Conservation (phyloP, 2,888 invertebrate genomes). For the Chrysodeixis includens region DNA sequence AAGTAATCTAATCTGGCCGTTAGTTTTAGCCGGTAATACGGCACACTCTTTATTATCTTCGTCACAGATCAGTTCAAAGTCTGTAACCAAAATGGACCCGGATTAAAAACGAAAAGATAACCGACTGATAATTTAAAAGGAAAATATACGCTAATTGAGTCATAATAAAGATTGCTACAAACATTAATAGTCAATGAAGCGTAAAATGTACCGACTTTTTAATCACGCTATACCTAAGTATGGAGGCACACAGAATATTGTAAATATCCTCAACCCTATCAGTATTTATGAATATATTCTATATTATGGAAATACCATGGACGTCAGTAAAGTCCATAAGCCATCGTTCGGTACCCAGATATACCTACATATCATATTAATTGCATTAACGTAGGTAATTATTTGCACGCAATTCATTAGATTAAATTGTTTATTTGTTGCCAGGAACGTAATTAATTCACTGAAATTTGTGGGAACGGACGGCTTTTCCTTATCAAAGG, state of each 20-base stretch:
- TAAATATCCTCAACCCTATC: slow-evolving; percentile 50
- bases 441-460: slow-evolving; percentile 24
- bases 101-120: too few relatives aligned
- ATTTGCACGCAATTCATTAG: slow-evolving; percentile 22
- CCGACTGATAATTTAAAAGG: too few relatives aligned
- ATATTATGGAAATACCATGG: slow-evolving; percentile 56
- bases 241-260: slow-evolving; percentile 19
- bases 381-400: slow-evolving; percentile 23
- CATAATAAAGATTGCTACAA: too few relatives aligned
- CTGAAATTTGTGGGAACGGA: slow-evolving; percentile 25
- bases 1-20: too few relatives aligned
- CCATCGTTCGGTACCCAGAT: slow-evolving; percentile 12
- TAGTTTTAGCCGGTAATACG: too few relatives aligned
- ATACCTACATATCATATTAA: slow-evolving; percentile 20
- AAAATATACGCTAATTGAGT: too few relatives aligned
- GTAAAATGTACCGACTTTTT: too few relatives aligned
- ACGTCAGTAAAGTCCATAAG: slow-evolving; percentile 45
- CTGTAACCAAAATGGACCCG: too few relatives aligned
- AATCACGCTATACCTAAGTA: slow-evolving; percentile 25
- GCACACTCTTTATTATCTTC: too few relatives aligned
- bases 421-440: slow-evolving; percentile 39
- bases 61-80: too few relatives aligned
- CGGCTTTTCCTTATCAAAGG: slow-evolving; percentile 29
- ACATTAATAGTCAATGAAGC: too few relatives aligned
- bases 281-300: slow-evolving; percentile 39